Evolutionary conservation across 2,888 invertebrate species (phyloP), one percentile per base, ranked within the genome.

Genomic region (Drosophila borealis): DNA sequence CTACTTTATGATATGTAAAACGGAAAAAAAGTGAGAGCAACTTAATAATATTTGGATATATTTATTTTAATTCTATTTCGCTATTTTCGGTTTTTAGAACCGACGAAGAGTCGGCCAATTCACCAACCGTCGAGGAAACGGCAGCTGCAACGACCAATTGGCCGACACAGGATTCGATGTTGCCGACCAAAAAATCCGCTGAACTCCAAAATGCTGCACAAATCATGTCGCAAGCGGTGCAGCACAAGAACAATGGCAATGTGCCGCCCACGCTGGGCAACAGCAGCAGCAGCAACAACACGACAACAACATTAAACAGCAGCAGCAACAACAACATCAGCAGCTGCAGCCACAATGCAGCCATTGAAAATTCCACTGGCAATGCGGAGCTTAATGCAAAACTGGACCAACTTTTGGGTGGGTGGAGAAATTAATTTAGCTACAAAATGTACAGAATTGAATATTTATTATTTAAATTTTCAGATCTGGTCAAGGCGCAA

Each of bases 401-500:
- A 80, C 88, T 92, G 55, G 90, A 87, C 57, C 89, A 91, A 74
- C 66, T 92, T n/a, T 70, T 92, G 66, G 92, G 92, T 92, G 69
- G 54, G 75, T 54, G 10, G n/a, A 13, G 5, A 21, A 19, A 10
- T 17, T 2, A 19, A 0, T 4, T 33, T 8, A 8, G 29, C 11
- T 8, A n/a, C 3, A 41, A 8, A 41, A 17, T n/a, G n/a, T 41
- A 41, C 5, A 13, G 29, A 41, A 29, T 41, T 33, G 0, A 5
- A 10, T 19, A n/a, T n/a, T 44, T 14, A 13, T 13, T 36, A 13
- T 17, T 3, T 8, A 4, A 8, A 2, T 13, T 13, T 10, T 19
- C 74, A 94, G 94, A 94, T 62, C 78, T 94, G 71, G 89, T 94
- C 45, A 90, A 92, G 61, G 88, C 91, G 36, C 94, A 94, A 81